Base-by-base conservation (phyloP, 1,140 invertebrate genomes). In the Centruroides sculpturatus region DNA sequence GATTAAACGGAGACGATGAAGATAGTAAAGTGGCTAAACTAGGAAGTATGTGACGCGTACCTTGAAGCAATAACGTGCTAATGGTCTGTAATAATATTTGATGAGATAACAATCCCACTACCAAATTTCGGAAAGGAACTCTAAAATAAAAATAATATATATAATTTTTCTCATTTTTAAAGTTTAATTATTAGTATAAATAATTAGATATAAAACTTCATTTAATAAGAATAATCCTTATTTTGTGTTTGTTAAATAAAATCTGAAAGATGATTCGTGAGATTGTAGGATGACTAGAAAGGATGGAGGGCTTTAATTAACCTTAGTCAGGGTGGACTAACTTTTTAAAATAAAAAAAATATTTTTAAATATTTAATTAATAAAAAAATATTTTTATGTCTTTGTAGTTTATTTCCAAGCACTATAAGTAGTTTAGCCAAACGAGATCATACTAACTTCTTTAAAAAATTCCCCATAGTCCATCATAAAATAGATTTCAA, bases 71-170 rank as follows among this genome's bases (percentile, higher is more conserved):
- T 41, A 93, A 75, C 69, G 84, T 88, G 5, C 89, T 89, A 55
- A 95, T 83, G 59, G 89, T 89, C 73, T 94, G 90, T 35, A 94
- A 78, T 53, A 94, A 74, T 78, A 95, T 88, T 74, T 93, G 89
- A 72, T 94, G 90, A 13, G 90, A 87, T 55, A 94, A 71, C 47
- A 96, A 78, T 9, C 90, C 89, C 3, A 94, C 85, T 0, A 95
- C 84, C 41, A 95, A 73, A 64, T 84, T 87, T 67, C 86, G 80
- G 64, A 93, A 85, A 35, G 91, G 87, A 48, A 96, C 87, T 64
- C 88, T 81, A 46, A 84, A 82, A 47, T 83, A 60, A 47, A 49
- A 62, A 34, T 51, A 2, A 34, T 51, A 34, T 41, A 55, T 12
- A 35, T 11, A 55, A 55, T 12, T 11, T 55, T 11, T 10, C 23